A percentile compares a stretch with the other conserved stretches of the same genome.
phyloP scores from a whole-genome alignment of 2,888 invertebrate genomes.

The Seira musarum region DNA sequence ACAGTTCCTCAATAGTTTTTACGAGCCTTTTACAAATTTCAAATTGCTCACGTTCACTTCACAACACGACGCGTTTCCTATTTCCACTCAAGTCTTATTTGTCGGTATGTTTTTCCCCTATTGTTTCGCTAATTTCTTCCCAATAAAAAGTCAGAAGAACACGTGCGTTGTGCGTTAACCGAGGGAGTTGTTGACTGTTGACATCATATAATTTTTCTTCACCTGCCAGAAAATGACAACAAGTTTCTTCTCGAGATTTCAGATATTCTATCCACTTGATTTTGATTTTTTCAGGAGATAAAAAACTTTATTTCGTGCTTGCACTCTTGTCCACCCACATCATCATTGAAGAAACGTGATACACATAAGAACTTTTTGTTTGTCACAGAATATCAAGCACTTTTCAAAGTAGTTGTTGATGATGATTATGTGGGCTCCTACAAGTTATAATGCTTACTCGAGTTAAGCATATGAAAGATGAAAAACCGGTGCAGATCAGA shows the following conservation, averaged over 20 bases:
- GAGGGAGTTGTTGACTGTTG: neutral
- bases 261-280: neutral
- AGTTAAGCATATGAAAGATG: too few relatives aligned
- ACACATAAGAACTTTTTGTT: too few relatives aligned
- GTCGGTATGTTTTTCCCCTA: neutral
- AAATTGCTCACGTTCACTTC: neutral
- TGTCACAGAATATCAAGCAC: too few relatives aligned
- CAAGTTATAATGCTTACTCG: too few relatives aligned
- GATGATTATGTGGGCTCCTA: too few relatives aligned
- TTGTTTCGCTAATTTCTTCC: neutral
- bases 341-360: neutral
- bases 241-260: neutral
- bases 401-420: too few relatives aligned
- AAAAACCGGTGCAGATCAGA: too few relatives aligned
- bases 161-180: neutral
- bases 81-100: neutral
- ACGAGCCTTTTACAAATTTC: neutral
- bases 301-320: neutral
- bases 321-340: slow-evolving; percentile 39
- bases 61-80: neutral
- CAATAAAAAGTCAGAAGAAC: neutral
- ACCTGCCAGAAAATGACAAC: slow-evolving; percentile 7
- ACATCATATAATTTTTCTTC: slow-evolving; percentile 1
- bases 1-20: neutral
- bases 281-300: neutral